phyloP scores from a whole-genome alignment of 37 sponge, comb jelly and placozoan genomes.

The Chondrosia reniformis region DNA sequence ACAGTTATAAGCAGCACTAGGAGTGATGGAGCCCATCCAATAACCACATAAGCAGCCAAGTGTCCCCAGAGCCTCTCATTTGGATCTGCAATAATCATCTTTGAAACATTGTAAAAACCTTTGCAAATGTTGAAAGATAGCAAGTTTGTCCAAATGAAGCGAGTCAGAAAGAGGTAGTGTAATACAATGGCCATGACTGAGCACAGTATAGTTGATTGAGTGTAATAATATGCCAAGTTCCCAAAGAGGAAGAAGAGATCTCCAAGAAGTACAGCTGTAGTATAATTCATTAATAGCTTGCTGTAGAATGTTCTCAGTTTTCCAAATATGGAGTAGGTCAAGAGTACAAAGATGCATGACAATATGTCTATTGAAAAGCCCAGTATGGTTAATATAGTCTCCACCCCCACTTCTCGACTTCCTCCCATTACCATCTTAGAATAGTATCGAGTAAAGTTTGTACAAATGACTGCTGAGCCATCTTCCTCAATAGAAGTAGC shows the following conservation, averaged over 20 bases:
- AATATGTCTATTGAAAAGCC: not conserved
- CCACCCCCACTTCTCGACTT: not conserved
- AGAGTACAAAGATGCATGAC: not conserved
- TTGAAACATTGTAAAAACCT: not conserved
- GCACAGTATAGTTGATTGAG: not conserved
- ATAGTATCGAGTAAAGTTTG: not conserved
- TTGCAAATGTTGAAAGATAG: conserved; percentile 18
- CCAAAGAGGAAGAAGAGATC: conserved; percentile 30
- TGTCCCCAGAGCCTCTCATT: not conserved
- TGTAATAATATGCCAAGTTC: not conserved
- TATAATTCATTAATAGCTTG: not conserved
- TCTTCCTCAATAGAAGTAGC: not conserved
- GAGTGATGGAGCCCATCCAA: conserved; percentile 42
- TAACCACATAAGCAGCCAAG: not conserved
- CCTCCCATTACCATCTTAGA: not conserved
- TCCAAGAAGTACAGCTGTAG: not conserved
- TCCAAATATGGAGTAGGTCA: not conserved
- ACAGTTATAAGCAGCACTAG: conserved; percentile 9
- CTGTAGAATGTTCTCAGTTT: not conserved
- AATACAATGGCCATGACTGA: conserved; percentile 23
- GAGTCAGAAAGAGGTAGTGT: conserved; percentile 43
- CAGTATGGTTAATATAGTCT: not conserved
- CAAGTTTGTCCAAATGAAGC: conserved; percentile 42
- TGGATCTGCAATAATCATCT: not conserved
- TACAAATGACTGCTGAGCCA: not conserved